Conservation (phyloP, 2,888 invertebrate species). For the Ormyrus nitidulus region DNA sequence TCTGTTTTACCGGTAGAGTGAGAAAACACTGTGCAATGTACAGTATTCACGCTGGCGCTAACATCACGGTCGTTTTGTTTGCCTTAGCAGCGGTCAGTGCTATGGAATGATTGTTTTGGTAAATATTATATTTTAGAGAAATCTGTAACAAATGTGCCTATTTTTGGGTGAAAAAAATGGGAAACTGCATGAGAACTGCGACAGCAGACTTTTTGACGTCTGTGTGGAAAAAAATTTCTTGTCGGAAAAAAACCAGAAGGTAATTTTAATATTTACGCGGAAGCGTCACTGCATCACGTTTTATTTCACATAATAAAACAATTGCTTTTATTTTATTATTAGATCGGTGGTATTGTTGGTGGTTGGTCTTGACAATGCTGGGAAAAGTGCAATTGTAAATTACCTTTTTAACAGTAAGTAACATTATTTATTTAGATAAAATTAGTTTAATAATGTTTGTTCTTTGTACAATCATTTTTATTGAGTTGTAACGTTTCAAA, state of each 20-base stretch:
- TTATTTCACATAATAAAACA: background rate
- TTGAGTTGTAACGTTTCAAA: background rate
- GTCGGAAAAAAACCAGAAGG: slow-evolving; percentile 39
- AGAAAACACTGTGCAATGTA: background rate
- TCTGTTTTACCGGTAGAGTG: slow-evolving; percentile 43
- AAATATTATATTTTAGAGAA: slow-evolving; percentile 10
- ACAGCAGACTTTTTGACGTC: background rate
- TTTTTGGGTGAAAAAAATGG: slow-evolving; percentile 33
- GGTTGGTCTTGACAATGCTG: slow-evolving; percentile 94
- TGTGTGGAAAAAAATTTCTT: slow-evolving; percentile 10
- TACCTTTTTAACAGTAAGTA: slow-evolving; percentile 80
- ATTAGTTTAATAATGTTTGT: background rate
- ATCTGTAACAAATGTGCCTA: slow-evolving; percentile 42
- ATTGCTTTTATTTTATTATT: slow-evolving; percentile 10
- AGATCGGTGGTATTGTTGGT: slow-evolving; percentile 87
- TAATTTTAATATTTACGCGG: slow-evolving; percentile 14
- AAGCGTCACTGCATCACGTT: background rate
- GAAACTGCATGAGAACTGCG: slow-evolving; percentile 12
- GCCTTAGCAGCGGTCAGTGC: slow-evolving; percentile 56
- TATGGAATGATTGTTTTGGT: slow-evolving; percentile 35
- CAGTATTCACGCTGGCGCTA: slow-evolving; percentile 39
- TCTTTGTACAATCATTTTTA: background rate
- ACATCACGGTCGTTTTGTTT: slow-evolving; percentile 51
- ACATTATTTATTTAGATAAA: slow-evolving; percentile 20
- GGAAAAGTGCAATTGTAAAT: slow-evolving; percentile 89